Conservation (phyloP, 2,113 vertebrate species). For the Pseudolaguvia tuberculata region DNA sequence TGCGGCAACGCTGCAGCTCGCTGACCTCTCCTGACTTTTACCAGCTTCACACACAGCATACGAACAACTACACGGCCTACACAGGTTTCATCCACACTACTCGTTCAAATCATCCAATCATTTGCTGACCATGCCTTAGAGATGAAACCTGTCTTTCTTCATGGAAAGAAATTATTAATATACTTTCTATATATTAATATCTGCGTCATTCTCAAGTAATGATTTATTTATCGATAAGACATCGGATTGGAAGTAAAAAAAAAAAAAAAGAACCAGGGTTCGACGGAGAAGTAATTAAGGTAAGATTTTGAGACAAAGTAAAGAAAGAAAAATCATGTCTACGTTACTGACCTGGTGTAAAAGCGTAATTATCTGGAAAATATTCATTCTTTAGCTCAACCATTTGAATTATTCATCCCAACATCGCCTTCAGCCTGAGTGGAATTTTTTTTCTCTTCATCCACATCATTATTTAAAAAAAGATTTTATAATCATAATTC, state of each 20-base stretch:
- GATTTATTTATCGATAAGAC: conserved; percentile 63
- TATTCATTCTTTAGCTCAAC: conserved; percentile 82
- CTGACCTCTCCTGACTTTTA: conserved; percentile 32
- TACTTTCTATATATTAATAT: conserved; percentile 40
- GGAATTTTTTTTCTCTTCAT: too few species aligned
- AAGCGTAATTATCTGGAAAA: conserved; percentile 81
- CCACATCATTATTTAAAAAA: not conserved
- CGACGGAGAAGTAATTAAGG: conserved; percentile 64
- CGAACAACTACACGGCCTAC: not conserved
- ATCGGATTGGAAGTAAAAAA: conserved; percentile 60
- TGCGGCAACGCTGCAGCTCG: conserved; percentile 17
- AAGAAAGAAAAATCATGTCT: conserved; percentile 59
- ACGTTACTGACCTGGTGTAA: conserved; percentile 57
- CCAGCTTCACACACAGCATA: conserved; percentile 4
- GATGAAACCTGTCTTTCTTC: conserved; percentile 34
- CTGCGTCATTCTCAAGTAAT: conserved; percentile 48
- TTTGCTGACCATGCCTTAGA: not conserved
- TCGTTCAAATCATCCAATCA: too few species aligned
- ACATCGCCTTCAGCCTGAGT: conserved; percentile 8
- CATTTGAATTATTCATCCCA: conserved; percentile 77
- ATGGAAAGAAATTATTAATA: conserved; percentile 53
- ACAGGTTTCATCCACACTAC: not conserved
- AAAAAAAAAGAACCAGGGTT: too few species aligned
- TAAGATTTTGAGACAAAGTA: conserved; percentile 57
- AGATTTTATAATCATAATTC: too few species aligned